Evolutionary conservation across 53 echinoderm and acorn worm species (phyloP).

Genomic region (Paracentrotus lividus): DNA sequence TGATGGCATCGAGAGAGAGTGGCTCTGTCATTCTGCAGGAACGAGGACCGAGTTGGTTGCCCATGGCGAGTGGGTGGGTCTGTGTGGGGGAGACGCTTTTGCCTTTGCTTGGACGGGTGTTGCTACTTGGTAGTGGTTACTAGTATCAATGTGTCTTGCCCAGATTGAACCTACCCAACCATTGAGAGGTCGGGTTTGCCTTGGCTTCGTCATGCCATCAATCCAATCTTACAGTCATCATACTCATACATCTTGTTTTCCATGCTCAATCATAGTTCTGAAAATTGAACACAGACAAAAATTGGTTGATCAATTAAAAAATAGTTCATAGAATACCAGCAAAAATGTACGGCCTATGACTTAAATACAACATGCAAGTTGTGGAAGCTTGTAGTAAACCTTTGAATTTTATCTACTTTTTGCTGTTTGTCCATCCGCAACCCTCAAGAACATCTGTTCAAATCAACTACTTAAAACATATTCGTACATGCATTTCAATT

Average conservation of each 20-base stretch:
- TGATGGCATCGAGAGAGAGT: conserved; percentile 48
- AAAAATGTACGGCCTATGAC: not conserved
- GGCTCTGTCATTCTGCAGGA: conserved; percentile 20
- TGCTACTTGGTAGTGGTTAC: conserved; percentile 64
- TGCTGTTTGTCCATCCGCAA: no score
- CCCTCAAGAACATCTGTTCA: no score
- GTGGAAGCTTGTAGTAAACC: not conserved
- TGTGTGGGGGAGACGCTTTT: conserved; percentile 25
- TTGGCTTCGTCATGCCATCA: conserved; percentile 69
- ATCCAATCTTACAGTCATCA: not conserved
- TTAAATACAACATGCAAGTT: not conserved
- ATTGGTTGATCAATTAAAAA: not conserved
- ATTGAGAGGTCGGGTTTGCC: conserved; percentile 62
- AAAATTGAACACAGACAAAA: not conserved
- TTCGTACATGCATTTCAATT: no score
- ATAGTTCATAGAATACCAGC: not conserved
- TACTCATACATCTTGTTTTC: conserved; percentile 17
- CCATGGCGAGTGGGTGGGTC: conserved; percentile 64
- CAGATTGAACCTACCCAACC: conserved; percentile 68
- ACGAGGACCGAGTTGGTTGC: conserved; percentile 31
- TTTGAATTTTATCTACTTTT: no score
- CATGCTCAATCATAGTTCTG: not conserved
- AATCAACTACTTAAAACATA: no score
- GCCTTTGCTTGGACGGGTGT: not conserved
- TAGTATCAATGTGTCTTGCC: conserved; percentile 70